These are phyloP conservation scores for Aptenodytes patagonicus DNA, from an alignment of 2,113 vertebrate species.

Conservation along the genomic window DNA sequence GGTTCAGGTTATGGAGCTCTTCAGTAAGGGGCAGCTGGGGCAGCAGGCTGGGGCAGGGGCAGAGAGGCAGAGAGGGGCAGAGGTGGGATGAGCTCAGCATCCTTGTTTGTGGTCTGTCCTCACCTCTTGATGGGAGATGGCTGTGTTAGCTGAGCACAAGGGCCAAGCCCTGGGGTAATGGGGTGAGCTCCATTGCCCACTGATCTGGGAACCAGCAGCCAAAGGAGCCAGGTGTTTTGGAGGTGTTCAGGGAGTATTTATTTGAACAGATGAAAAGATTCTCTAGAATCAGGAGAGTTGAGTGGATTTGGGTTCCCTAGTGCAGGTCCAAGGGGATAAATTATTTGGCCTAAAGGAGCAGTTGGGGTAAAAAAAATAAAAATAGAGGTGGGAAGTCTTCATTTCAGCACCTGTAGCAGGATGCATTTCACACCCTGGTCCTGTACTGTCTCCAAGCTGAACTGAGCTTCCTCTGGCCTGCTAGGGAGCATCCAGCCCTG, in stretches of 20 bases:
- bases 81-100: neutral
- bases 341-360: neutral
- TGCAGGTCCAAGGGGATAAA: neutral
- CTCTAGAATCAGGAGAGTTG: neutral
- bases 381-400: neutral
- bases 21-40: neutral
- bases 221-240: neutral
- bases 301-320: neutral
- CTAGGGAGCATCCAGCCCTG: neutral
- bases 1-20: neutral
- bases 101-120: neutral
- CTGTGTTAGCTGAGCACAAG: neutral
- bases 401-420: neutral
- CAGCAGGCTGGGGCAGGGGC: neutral
- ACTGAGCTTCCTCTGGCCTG: neutral
- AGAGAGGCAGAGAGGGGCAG: neutral
- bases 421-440: neutral
- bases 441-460: neutral
- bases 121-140: neutral
- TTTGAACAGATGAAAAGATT: neutral
- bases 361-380: neutral
- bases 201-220: neutral
- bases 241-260: neutral
- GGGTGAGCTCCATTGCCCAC: neutral
- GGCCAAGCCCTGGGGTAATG: fast-evolving